A percentile compares a stretch with the other conserved stretches of the same genome.
Evolutionary conservation across 1,140 invertebrate genomes (phyloP).

Genomic region (Telenomus remus): DNA sequence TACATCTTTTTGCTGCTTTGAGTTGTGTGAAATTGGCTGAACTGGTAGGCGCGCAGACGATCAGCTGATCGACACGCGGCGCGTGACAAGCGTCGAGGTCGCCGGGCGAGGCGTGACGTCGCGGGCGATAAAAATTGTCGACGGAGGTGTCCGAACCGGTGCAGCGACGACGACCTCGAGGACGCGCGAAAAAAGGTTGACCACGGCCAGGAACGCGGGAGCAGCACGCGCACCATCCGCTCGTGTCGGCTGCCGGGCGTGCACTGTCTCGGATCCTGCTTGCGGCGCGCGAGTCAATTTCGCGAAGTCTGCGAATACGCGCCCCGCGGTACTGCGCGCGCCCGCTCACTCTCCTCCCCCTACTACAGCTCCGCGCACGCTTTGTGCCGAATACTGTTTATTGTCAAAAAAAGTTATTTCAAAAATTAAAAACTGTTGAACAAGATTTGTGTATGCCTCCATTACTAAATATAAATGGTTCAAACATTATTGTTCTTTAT

Average conservation of each 20-base stretch:
- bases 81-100: constrained; percentile 1
- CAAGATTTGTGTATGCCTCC: no score
- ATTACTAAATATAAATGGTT: no score
- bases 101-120: constrained; percentile 5
- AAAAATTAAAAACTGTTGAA: no score
- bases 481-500: no score
- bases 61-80: constrained; percentile 73
- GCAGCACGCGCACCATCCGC: constrained; percentile 68
- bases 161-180: constrained; percentile 22
- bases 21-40: not conserved
- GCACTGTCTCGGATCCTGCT: constrained; percentile 66
- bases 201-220: constrained; percentile 60
- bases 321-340: constrained; percentile 24
- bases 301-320: constrained; percentile 25
- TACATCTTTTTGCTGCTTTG: not conserved
- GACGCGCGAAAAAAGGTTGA: constrained; percentile 54
- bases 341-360: constrained; percentile 7
- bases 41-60: constrained; percentile 33
- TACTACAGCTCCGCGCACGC: no score
- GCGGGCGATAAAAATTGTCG: not conserved
- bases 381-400: no score
- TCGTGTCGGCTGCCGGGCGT: constrained; percentile 74
- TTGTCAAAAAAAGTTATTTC: no score
- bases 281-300: constrained; percentile 28
- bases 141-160: constrained; percentile 2